Conservation (phyloP, 2,797 vertebrate species). For the Hoplostethus mediterraneus region DNA sequence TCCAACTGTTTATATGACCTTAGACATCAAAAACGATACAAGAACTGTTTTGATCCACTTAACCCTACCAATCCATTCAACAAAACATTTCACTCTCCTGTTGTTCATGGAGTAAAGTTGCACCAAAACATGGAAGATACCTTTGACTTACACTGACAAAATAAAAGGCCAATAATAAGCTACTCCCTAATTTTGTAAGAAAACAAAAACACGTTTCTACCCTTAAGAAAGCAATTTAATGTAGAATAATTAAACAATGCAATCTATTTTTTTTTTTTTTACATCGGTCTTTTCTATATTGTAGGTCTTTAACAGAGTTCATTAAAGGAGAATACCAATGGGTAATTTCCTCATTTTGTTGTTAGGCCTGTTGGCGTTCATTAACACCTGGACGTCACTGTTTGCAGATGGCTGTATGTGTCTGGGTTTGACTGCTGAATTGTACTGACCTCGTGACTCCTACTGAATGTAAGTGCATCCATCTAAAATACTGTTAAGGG, state of each 20-base stretch:
- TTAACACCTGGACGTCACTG: not conserved
- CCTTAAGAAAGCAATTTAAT: not conserved
- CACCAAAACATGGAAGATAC: slow-evolving; percentile 11
- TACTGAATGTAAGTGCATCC: not conserved
- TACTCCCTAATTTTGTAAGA: not conserved
- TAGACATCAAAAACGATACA: slow-evolving; percentile 13
- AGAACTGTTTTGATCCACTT: slow-evolving; percentile 48
- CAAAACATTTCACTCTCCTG: slow-evolving; percentile 5
- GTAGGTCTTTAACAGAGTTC: too few species aligned
- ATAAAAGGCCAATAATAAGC: not conserved
- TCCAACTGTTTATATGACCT: slow-evolving; percentile 40
- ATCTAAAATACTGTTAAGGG: not conserved
- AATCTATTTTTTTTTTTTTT: not conserved
- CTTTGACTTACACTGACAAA: not conserved
- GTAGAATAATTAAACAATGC: not conserved
- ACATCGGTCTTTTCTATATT: not conserved
- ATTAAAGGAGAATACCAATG: too few species aligned
- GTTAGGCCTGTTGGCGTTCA: not conserved
- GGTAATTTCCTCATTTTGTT: too few species aligned
- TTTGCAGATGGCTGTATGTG: not conserved
- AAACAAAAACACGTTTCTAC: not conserved
- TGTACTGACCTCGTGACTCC: too few species aligned
- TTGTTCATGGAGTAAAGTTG: slow-evolving; percentile 1
- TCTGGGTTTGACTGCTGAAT: not conserved
- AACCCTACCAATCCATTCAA: slow-evolving; percentile 15